phyloP scores from a whole-genome alignment of 2,888 invertebrate genomes.

The Ptilodon capucinus region DNA sequence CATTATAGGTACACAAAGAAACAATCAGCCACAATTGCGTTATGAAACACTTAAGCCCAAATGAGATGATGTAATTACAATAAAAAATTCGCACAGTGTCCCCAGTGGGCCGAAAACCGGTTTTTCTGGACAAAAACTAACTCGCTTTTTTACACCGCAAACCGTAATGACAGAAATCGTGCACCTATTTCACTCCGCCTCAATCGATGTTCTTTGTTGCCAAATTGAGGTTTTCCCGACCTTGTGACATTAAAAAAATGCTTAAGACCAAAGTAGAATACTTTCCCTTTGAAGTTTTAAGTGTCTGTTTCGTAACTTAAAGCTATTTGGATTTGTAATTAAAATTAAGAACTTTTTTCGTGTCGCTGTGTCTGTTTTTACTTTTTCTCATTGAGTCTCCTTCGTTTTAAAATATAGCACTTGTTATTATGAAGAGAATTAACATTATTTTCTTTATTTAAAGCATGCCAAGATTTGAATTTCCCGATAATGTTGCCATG shows the following conservation, averaged over 20 bases:
- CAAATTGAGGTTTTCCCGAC: slow-evolving; percentile 51
- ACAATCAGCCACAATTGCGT: slow-evolving; percentile 6
- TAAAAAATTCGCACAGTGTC: slow-evolving; percentile 5
- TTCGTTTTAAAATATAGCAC: slow-evolving; percentile 16
- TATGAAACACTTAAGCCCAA: slow-evolving; percentile 20
- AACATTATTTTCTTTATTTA: neutral
- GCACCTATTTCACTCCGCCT: slow-evolving; percentile 37
- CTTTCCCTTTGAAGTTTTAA: slow-evolving; percentile 56
- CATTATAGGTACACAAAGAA: slow-evolving; percentile 4
- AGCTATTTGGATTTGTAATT: slow-evolving; percentile 53
- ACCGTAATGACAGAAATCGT: slow-evolving; percentile 39
- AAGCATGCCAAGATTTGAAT: too few relatives aligned
- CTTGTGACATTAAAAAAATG: slow-evolving; percentile 43
- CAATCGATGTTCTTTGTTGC: slow-evolving; percentile 52
- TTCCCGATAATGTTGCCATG: too few relatives aligned
- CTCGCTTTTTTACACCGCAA: slow-evolving; percentile 31
- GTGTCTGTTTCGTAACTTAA: slow-evolving; percentile 44
- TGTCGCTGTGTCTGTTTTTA: slow-evolving; percentile 18
- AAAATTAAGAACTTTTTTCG: slow-evolving; percentile 41
- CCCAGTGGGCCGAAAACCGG: slow-evolving; percentile 27
- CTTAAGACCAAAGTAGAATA: slow-evolving; percentile 46
- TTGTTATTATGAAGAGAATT: neutral
- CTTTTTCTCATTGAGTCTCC: slow-evolving; percentile 21
- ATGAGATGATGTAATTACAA: slow-evolving; percentile 18
- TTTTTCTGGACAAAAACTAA: slow-evolving; percentile 38